Conservation (phyloP, 2,888 invertebrate species). For the Meandrusa payeni region DNA sequence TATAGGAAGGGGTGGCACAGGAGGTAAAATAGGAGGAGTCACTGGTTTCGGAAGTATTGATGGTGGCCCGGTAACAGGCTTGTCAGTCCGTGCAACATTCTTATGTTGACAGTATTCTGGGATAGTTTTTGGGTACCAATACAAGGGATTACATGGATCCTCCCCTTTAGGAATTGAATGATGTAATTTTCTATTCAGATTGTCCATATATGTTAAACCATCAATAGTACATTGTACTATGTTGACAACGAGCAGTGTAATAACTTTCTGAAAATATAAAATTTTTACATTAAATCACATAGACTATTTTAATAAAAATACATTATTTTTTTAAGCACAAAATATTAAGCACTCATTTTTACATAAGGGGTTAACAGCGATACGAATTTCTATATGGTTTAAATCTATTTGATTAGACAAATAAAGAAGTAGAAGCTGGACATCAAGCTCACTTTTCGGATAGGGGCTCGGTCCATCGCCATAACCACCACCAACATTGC, state of each 20-base stretch:
- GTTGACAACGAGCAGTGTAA: slow-evolving; percentile 28
- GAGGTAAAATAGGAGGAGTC: slow-evolving; percentile 23
- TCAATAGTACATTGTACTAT: slow-evolving; percentile 39
- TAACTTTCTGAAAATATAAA: slow-evolving; percentile 42
- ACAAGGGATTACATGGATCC: slow-evolving; percentile 60
- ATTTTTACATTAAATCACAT: no score
- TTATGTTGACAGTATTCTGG: slow-evolving; percentile 39
- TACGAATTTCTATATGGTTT: no score
- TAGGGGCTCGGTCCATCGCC: no score
- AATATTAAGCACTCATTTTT: no score
- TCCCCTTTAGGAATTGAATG: slow-evolving; percentile 28
- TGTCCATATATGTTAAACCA: slow-evolving; percentile 47
- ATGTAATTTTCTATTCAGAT: slow-evolving; percentile 28
- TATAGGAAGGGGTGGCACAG: slow-evolving; percentile 14
- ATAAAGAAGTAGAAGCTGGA: no score
- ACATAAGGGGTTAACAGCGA: no score
- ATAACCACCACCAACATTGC: no score
- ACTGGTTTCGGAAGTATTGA: slow-evolving; percentile 23
- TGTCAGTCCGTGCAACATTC: slow-evolving; percentile 6
- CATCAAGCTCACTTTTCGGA: no score
- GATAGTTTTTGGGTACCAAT: slow-evolving; percentile 53
- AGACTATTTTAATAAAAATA: no score
- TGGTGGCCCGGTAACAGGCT: slow-evolving; percentile 1
- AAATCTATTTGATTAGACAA: no score
- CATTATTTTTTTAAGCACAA: no score